A percentile compares a stretch with the other conserved stretches of the same genome.
Evolutionary conservation across 2,797 vertebrate species (phyloP).

Genomic region (Anolis apletophallus): DNA sequence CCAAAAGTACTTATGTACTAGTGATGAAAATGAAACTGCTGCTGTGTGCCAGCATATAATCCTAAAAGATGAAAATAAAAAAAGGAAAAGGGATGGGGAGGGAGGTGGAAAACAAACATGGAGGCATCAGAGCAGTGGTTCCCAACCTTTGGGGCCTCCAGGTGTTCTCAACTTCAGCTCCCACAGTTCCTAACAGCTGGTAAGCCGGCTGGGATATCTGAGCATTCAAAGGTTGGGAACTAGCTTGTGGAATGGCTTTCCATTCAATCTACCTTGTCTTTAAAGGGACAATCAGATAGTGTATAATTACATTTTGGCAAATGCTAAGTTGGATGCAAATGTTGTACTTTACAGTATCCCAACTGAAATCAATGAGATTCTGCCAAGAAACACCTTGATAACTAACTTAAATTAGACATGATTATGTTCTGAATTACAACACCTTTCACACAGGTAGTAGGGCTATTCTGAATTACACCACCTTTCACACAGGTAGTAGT

Average conservation of each 20-base stretch:
- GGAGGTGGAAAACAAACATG: neutral
- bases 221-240: too few relatives aligned
- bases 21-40: neutral
- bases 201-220: too few relatives aligned
- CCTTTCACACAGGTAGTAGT: accelerated
- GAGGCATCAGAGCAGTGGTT: too few relatives aligned
- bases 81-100: neutral
- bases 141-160: too few relatives aligned
- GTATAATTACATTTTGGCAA: neutral
- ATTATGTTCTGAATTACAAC: neutral
- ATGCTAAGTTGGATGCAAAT: neutral
- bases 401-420: neutral
- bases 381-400: too few relatives aligned
- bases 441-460: accelerated
- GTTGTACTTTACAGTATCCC: neutral
- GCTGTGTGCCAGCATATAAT: neutral
- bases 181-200: too few relatives aligned
- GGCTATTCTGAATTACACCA: neutral
- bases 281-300: neutral
- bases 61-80: neutral
- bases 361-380: neutral
- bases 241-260: neutral
- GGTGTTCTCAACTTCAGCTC: too few relatives aligned
- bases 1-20: neutral
- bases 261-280: neutral